Evolutionary conservation across 2,888 invertebrate species (phyloP), one percentile per base, ranked within the genome.

Genomic region (Salticus scenicus): DNA sequence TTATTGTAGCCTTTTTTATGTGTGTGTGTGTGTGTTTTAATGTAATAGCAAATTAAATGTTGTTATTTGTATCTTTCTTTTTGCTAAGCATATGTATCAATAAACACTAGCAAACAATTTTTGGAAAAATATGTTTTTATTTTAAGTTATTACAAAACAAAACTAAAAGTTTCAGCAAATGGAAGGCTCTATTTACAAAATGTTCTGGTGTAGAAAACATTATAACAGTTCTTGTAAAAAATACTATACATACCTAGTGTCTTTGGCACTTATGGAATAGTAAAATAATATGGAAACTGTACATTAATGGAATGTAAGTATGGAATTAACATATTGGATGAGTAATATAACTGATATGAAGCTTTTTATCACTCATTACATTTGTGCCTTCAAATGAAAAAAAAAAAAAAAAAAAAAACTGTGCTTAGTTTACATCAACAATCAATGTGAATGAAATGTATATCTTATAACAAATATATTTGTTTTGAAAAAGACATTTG

Each of bases 241-340:
- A 83, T 28, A 42, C 70, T 70, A 31, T 70, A 72, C 72, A 77
- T 69, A 66, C 57, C 75, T 63, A 75, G 42, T 76, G 24, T 82
- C 83, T 84, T 84, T 84, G 83, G 83, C 83, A 84, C 83, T 64
- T 42, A 82, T 75, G 71, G 76, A 30, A 37, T 24, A 64, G 14
- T 28, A 41, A 82, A 63, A 31, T 17, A 66, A n/a, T 41, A 12
- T n/a, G 28, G 17, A 37, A 66, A 20, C 41, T 82, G 57, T 83
- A 84, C 83, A 84, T 1, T 28, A 66, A 63, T 84, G 83, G 83
- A 84, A 84, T 84, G 83, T 84, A 77, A 30, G 83, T 84, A 84
- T 84, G 83, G 83, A 84, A 69, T 76, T n/a, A 30, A 37, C 30
- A 27, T 33, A 27, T 24, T 51, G 2, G 24, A 12, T 57, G 57